Base-by-base conservation (phyloP, 2,888 invertebrate species). In the Pandemis heparana region DNA sequence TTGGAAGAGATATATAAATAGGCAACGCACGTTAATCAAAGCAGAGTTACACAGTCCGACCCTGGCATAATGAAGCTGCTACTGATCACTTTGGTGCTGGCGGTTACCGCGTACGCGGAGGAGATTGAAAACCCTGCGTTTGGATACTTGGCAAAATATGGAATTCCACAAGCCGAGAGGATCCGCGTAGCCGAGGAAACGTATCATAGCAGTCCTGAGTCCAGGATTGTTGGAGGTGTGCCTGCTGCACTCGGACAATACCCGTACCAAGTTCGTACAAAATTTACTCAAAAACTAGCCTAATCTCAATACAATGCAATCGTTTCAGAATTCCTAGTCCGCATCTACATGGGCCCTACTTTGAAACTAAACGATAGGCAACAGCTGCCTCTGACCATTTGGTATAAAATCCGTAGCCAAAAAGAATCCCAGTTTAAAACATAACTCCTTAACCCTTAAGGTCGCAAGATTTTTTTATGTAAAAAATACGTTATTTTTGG, bases 81-180 rank as follows among this genome's bases (percentile, higher is more conserved):
- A 71, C 60, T 79, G 32, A 66, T 80, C 8, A 74, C 38, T 38
- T 70, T 81, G 64, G 48, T 80, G n/a, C 66, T 85, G 14, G 80
- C 76, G 46, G 78, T 51, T 51, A 51, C 82, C 23, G 79, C 79
- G 23, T 79, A 76, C 69, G 83, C 81, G 18, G 48, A 48, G 12
- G 79, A 82, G 62, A 73, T 78, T 69, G 75, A 18, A 46, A 71
- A 38, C 70, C 76, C 83, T 0, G 85, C 81, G 3, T 87, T 81
- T 75, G 86, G 86, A 7, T 90, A 89, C 71, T 74, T 88, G 16
- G 75, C 78, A 38, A 86, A 82, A 43, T 78, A 80, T 75, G 89
- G 88, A 14, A 83, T 90, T 60, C 86, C 88, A 0, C 77, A 78
- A 71, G 88, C 83, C 3, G 83, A 88, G 62, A 80, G 80, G 70